Evolutionary conservation across 2,797 vertebrate genomes (phyloP).

Genomic region (Zalophus californianus): DNA sequence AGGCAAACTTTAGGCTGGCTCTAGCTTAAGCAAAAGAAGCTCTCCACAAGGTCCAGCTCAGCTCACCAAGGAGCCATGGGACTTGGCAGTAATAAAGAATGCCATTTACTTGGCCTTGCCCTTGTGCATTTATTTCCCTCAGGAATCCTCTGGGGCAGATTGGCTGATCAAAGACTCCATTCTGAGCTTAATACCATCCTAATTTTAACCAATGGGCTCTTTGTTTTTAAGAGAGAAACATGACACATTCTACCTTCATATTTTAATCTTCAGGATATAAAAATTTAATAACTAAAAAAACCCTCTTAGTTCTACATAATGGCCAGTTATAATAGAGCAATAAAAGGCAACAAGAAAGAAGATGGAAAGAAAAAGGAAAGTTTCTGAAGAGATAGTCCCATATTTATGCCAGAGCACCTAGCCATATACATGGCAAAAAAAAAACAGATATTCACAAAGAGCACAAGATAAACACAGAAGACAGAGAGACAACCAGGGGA

Average conservation of each 20-base stretch:
- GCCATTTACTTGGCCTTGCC: not conserved
- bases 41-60: not conserved
- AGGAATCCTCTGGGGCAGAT: not conserved
- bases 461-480: not conserved
- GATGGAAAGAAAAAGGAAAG: not conserved
- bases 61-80: not conserved
- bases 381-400: not conserved
- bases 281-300: constrained; percentile 50
- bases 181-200: constrained; percentile 6
- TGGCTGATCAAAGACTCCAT: not conserved
- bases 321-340: not conserved
- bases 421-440: not conserved
- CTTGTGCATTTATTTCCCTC: not conserved
- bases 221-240: constrained; percentile 55
- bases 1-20: not conserved
- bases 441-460: not conserved
- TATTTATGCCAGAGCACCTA: not conserved
- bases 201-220: constrained; percentile 31
- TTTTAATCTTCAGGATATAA: constrained; percentile 46
- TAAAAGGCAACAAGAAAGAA: not conserved
- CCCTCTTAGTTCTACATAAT: constrained; percentile 3
- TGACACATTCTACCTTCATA: not conserved
- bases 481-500: not conserved
- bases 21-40: not conserved
- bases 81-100: not conserved